Evolutionary conservation across 2,888 invertebrate species (phyloP).

Genomic region (Cheilosia grossa): DNA sequence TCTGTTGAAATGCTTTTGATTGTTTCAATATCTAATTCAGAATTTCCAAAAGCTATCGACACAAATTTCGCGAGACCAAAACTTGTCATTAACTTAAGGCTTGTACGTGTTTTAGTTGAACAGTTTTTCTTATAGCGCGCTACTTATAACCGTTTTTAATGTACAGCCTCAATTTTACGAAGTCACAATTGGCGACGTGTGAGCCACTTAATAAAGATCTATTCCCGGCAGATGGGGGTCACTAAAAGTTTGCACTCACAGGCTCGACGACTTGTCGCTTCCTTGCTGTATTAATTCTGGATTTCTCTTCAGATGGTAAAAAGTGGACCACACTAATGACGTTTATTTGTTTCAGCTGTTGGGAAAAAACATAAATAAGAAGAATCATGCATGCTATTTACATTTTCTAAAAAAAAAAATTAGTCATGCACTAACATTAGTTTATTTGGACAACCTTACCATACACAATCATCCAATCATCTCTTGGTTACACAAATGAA

Average conservation of each 20-base stretch:
- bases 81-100: no score
- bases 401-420: neutral
- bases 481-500: neutral
- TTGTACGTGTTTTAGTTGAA: no score
- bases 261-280: neutral
- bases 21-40: no score
- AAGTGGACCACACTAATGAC: neutral
- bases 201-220: no score
- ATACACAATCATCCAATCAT: neutral
- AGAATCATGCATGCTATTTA: constrained; percentile 1
- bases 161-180: no score
- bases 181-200: no score
- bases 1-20: no score
- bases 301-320: neutral
- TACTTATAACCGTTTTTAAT: no score
- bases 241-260: neutral
- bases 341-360: constrained; percentile 19
- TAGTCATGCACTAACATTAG: constrained; percentile 1
- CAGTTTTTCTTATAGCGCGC: no score
- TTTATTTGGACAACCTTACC: neutral
- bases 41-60: no score
- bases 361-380: constrained; percentile 3
- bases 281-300: neutral
- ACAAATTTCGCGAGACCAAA: no score
- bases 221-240: no score